A percentile compares a stretch with the other conserved stretches of the same genome.
Evolutionary conservation across 1,140 invertebrate species (phyloP).

Genomic region (Patella vulgata): DNA sequence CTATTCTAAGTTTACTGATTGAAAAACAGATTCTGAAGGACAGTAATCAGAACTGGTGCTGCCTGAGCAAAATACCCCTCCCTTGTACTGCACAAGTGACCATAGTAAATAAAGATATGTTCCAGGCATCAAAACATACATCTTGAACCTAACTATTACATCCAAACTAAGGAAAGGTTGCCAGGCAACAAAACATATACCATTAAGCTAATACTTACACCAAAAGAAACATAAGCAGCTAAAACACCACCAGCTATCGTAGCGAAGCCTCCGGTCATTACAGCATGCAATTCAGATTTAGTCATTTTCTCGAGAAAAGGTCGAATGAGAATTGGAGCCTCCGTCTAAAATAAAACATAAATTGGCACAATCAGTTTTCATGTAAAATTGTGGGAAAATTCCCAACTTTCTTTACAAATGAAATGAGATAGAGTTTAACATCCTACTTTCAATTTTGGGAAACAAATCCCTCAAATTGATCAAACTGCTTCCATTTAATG

Average conservation of each 20-base stretch:
- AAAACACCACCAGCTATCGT: conserved; percentile 62
- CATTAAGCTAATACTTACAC: too few species aligned
- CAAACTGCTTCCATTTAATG: neutral
- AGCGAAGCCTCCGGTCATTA: conserved; percentile 64
- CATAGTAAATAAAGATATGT: too few species aligned
- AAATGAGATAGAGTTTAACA: neutral
- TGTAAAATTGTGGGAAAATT: neutral
- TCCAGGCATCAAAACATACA: too few species aligned
- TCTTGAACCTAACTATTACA: too few species aligned
- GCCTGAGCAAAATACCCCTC: too few species aligned
- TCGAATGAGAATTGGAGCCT: conserved; percentile 59
- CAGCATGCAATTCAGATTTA: conserved; percentile 61
- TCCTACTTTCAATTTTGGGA: neutral
- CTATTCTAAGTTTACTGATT: neutral
- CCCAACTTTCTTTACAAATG: neutral
- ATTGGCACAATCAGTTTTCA: neutral
- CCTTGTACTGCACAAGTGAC: too few species aligned
- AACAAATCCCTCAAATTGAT: neutral
- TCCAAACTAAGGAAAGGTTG: too few species aligned
- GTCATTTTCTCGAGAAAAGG: conserved; percentile 60
- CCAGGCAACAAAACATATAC: too few species aligned
- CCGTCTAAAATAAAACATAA: conserved; percentile 46
- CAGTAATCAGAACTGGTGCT: neutral
- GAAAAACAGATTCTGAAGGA: neutral
- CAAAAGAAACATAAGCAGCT: conserved; percentile 53